Evolutionary conservation across 2,797 vertebrate species (phyloP).

Genomic region (Vespertilio murinus): DNA sequence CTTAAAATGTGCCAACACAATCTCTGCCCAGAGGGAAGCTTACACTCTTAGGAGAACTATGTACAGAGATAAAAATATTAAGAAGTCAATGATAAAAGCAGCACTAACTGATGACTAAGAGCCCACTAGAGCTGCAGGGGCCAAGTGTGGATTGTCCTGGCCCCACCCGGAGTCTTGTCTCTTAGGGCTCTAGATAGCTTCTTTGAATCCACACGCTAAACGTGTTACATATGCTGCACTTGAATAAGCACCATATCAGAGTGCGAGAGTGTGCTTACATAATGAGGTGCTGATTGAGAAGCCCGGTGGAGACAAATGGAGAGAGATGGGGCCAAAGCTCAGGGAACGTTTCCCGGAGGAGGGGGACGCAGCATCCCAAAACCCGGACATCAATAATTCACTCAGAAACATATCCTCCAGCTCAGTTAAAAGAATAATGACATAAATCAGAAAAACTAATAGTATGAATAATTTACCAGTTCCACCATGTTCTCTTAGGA

Average conservation of each 20-base stretch:
- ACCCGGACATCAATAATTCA: conserved; percentile 57
- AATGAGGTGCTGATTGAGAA: background rate
- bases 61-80: background rate
- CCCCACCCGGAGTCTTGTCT: background rate
- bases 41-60: background rate
- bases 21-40: background rate
- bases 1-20: background rate
- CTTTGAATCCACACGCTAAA: background rate
- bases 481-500: conserved; percentile 50
- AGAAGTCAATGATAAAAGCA: background rate
- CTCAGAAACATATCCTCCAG: conserved; percentile 49
- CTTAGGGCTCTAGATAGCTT: background rate
- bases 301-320: background rate
- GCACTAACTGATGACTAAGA: background rate
- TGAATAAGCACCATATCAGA: background rate
- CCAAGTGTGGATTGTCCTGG: background rate
- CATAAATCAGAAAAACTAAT: conserved; percentile 69
- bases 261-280: background rate
- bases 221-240: background rate
- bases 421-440: conserved; percentile 66
- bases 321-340: background rate
- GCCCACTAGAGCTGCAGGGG: background rate
- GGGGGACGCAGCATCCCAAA: background rate
- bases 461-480: conserved; percentile 63
- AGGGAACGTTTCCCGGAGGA: background rate